Conservation (phyloP, 2,888 invertebrate species). For the Boloria euphrosyne region DNA sequence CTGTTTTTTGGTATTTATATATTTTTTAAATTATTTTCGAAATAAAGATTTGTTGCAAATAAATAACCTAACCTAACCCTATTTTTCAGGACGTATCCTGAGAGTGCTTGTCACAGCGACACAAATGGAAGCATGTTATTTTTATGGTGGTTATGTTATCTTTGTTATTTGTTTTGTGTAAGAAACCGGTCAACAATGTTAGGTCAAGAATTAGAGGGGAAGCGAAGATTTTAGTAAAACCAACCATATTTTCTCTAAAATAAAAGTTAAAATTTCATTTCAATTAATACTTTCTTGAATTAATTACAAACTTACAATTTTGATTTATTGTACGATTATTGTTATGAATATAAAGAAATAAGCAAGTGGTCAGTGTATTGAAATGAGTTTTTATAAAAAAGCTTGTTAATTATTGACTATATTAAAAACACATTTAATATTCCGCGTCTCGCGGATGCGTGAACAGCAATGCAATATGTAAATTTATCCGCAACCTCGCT, state of each 20-base stretch:
- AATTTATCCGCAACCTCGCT: constrained; percentile 58
- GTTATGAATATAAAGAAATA: too few relatives aligned
- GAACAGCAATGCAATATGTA: constrained; percentile 68
- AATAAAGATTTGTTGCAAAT: constrained; percentile 17
- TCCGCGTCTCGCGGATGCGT: constrained; percentile 31
- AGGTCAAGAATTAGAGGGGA: constrained; percentile 18
- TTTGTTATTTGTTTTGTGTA: constrained; percentile 31
- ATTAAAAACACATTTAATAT: constrained; percentile 9
- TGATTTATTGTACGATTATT: too few relatives aligned
- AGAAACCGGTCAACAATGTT: constrained; percentile 30
- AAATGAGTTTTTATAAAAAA: background rate
- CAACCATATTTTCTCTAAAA: background rate
- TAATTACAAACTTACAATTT: too few relatives aligned
- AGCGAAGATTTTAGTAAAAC: background rate
- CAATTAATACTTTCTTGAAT: background rate
- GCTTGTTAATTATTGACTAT: background rate
- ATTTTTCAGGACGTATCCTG: constrained; percentile 29
- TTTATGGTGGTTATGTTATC: constrained; percentile 36
- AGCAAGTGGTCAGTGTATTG: too few relatives aligned
- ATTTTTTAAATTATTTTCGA: background rate
- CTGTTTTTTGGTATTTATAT: background rate
- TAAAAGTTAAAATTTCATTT: background rate
- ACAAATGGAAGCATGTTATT: constrained; percentile 32
- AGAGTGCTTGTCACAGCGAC: constrained; percentile 32
- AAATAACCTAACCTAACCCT: constrained; percentile 2